phyloP scores from a whole-genome alignment of 1,140 invertebrate species.

The Phortica variegata region DNA sequence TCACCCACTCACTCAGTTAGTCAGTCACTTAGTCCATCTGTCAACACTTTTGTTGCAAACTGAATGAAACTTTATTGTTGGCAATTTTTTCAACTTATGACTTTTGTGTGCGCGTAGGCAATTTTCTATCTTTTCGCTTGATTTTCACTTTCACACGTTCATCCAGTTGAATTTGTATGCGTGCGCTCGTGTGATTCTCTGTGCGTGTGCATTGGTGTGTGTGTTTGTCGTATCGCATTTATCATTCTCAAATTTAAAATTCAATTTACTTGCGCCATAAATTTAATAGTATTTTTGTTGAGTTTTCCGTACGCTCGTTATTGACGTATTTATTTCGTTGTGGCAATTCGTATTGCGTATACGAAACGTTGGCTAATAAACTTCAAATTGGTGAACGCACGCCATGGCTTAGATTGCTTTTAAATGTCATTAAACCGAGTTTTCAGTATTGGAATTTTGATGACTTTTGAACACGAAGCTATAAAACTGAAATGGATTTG shows the following conservation, averaged over 20 bases:
- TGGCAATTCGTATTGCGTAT: no score
- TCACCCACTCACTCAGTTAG: conserved; percentile 9
- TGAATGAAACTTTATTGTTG: conserved; percentile 30
- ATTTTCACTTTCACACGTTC: background rate
- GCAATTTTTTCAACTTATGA: conserved; percentile 42
- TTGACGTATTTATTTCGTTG: no score
- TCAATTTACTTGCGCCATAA: conserved; percentile 55
- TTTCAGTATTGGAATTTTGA: no score
- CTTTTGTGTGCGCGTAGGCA: conserved; percentile 44
- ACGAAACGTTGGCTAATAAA: no score
- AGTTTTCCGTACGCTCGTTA: no score
- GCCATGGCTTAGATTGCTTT: no score
- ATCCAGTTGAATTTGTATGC: background rate
- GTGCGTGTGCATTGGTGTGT: conserved; percentile 10
- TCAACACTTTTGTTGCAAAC: conserved; percentile 53
- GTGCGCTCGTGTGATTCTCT: no score
- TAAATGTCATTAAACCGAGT: no score
- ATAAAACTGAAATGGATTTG: no score
- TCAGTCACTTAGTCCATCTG: conserved; percentile 46
- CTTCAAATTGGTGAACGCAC: no score
- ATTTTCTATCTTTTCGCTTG: conserved; percentile 29
- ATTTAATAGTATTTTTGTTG: conserved; percentile 44
- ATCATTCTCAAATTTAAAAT: conserved; percentile 55
- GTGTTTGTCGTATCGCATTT: conserved; percentile 42
- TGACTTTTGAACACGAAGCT: no score